Evolutionary conservation across 2,888 invertebrate genomes (phyloP), one percentile per base, ranked within the genome.

Genomic region (Leistus spinibarbis): DNA sequence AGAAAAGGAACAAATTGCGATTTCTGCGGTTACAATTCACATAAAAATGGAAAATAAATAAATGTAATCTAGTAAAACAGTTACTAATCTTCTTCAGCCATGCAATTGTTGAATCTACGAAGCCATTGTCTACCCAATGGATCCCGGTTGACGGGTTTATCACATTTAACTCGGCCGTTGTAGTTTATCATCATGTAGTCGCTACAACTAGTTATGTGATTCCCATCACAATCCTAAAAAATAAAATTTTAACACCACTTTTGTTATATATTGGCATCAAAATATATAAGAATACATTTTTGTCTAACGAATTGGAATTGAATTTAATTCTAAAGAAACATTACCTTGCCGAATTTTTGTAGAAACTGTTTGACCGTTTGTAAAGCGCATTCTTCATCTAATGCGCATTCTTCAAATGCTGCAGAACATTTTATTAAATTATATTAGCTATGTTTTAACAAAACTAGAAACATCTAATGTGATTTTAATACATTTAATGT

Each of bases 361-460:
- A 91, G 88, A 82, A 91, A 91, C 70, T 85, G 87, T 76, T 86
- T 86, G 0, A 91, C 87, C n/a, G 90, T 88, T 77, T 82, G 86
- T 74, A 88, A 86, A 0, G 91, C 89, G 80, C 91, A 91, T 62
- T 87, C 84, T 77, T 87, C 89, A 76, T 90, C 88, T 76, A 86
- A 83, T 0, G 91, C 88, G 79, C 92, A 92, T 79, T 90, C 90
- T 81, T 90, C 88, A 80, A 89, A 92, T 1, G 91, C 91, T 91
- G 84, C 72, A n/a, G n/a, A n/a, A n/a, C n/a, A n/a, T n/a, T n/a
- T n/a, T n/a, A n/a, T n/a, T n/a, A n/a, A n/a, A n/a, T n/a, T n/a
- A n/a, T n/a, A n/a, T n/a, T n/a, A n/a, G n/a, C n/a, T n/a, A n/a
- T n/a, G n/a, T n/a, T n/a, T n/a, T n/a, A n/a, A n/a, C n/a, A n/a